phyloP scores from a whole-genome alignment of 2,888 invertebrate genomes.

The Empis stercorea region DNA sequence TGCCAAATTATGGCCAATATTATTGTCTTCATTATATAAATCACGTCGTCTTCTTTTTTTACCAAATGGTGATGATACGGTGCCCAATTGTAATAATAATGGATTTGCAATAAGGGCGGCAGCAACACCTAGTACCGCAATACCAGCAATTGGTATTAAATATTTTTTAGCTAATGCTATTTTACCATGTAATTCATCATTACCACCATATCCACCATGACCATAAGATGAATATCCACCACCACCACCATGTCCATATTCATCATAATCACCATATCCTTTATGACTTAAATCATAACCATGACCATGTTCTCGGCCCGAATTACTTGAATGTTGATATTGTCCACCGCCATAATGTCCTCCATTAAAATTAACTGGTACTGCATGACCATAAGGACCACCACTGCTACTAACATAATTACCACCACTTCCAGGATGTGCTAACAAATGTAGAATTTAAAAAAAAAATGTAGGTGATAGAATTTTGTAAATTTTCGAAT shows the following conservation, averaged over 20 bases:
- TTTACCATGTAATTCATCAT: conserved; percentile 27
- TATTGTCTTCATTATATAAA: not conserved
- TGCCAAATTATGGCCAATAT: not conserved
- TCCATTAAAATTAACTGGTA: conserved; percentile 15
- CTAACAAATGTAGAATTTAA: not conserved
- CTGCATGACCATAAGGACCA: conserved; percentile 16
- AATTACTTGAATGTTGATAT: not conserved
- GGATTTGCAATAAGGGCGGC: conserved; percentile 68
- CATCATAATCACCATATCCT: conserved; percentile 13
- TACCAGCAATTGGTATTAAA: conserved; percentile 61
- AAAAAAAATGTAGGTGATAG: too few species aligned
- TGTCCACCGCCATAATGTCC: conserved; percentile 8
- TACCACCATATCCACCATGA: conserved; percentile 4
- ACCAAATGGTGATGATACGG: conserved; percentile 40
- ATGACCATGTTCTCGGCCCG: not conserved
- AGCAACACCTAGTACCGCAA: conserved; percentile 68
- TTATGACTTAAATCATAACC: conserved; percentile 10
- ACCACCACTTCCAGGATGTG: conserved; percentile 25
- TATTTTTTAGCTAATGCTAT: conserved; percentile 41
- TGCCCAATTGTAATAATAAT: conserved; percentile 62
- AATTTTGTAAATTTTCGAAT: too few species aligned
- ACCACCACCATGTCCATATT: conserved; percentile 15
- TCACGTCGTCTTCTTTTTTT: not conserved
- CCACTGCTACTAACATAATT: conserved; percentile 17
- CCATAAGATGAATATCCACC: conserved; percentile 1